Evolutionary conservation across 37 sponge, comb jelly and placozoan species (phyloP), one percentile per base, ranked within the genome.

Genomic region (Axinella damicornis): DNA sequence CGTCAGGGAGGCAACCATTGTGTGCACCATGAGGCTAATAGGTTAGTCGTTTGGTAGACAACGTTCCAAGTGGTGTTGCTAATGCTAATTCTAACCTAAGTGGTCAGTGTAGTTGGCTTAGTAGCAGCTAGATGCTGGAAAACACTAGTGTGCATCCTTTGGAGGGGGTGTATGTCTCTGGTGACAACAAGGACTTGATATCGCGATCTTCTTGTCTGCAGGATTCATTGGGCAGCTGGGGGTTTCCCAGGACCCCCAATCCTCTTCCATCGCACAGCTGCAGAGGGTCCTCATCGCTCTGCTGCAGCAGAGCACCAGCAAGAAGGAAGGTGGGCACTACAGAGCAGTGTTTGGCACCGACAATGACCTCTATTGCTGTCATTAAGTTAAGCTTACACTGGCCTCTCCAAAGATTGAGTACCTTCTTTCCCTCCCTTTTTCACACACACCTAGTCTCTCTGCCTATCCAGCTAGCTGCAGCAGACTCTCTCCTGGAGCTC

Each of bases 401-500:
- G 46, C 9, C 6, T 46, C 9, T 12, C 46, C 46, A 4, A 12
- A 12, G 46, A 46, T 34, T 19, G 28, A 19, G 1, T 11, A 2
- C 33, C 19, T 27, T 27, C 68, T 2, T 30, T 11, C 68, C 33
- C 33, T 11, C 32, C 33, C 68, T 31, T 34, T 9, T 9, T 12
- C 46, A 46, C 46, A 46, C 46, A 46, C 46, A 46, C 46, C 4
- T 34, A 79, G 72, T 77, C 24, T 34, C 89, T 22, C 38, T 89
- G 20, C 67, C 71, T 20, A 65, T 89, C 36, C 90, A 89, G 59
- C 73, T 89, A 24, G 84, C 85, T 41, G 79, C 85, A 35, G 68
- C 65, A 12, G 90, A 89, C 60, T 78, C 90, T 14, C 80, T 89
- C n/a, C 37, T 83, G n/a, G 90, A 89, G 2, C 70, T 89, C 34